Conservation (phyloP, 1,140 invertebrate genomes). For the Diprion similis region DNA sequence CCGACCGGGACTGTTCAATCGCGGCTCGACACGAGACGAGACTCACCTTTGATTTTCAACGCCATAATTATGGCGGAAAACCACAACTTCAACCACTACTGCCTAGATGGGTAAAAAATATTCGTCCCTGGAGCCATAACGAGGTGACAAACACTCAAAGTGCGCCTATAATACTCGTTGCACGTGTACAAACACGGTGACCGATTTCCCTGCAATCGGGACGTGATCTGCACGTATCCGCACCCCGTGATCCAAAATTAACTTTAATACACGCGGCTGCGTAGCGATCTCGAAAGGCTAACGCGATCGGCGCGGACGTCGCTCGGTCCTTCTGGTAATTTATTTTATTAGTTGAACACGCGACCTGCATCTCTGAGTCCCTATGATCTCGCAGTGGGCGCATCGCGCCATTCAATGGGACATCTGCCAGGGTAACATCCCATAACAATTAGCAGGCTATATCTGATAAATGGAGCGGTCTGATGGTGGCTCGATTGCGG, state of each 20-base stretch:
- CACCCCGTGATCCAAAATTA: not conserved
- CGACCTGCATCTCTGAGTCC: not conserved
- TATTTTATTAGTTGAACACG: slow-evolving; percentile 2
- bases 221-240: not conserved
- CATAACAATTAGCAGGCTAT: slow-evolving; percentile 39
- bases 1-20: no score
- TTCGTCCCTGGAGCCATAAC: no score
- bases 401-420: not conserved
- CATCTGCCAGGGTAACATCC: slow-evolving; percentile 13
- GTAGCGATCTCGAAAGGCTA: not conserved
- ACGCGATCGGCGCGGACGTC: not conserved
- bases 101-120: no score
- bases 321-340: slow-evolving; percentile 1
- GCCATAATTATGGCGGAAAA: no score
- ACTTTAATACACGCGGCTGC: not conserved
- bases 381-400: slow-evolving; percentile 8
- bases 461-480: slow-evolving; percentile 33
- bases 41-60: no score
- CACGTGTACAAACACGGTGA: not conserved
- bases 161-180: no score
- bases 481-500: slow-evolving; percentile 10
- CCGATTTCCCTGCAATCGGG: not conserved
- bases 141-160: no score
- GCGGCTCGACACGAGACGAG: no score
- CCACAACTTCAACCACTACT: no score